Base-by-base conservation (phyloP, 2,113 vertebrate genomes). In the Sialia sialis region DNA sequence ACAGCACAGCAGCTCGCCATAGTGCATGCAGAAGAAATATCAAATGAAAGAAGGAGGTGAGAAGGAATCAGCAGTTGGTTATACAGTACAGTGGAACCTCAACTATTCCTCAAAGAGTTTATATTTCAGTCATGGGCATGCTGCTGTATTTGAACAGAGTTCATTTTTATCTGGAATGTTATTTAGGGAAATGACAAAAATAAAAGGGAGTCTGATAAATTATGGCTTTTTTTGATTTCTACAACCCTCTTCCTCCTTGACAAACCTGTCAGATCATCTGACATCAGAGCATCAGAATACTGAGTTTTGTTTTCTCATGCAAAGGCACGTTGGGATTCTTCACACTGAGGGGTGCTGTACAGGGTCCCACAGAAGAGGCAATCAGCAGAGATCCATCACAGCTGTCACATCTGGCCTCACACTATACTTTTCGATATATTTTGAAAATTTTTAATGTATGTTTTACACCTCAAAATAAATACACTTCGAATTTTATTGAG, bases 401-500 rank as follows among this genome's bases (percentile, higher is more conserved):
- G 32, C 46, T 70, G 46, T 92, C 82, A 94, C 79, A 23, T 87
- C 51, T 63, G 54, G 74, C 59, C 29, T 84, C 85, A 9, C 13
- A 54, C 34, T 90, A 52, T 74, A 82, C 41, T 76, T 79, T 79
- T 89, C 74, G 96, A 92, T 92, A 29, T 38, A 59, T 70, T 95
- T 97, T 95, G 94, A 75, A 94, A 44, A 36, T 81, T 95, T 83
- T 93, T 87, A 91, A 91, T 70, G 39, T 54, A 63, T 66, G 34
- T 74, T 68, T 93, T 91, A 69, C 81, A 89, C 52, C 88, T 94
- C 92, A 90, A 18, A 46, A 84, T 51, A 90, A 63, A 85, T 38
- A 87, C 79, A 70, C 51, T 92, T 89, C 95, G 78, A 96, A 93
- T 97, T 96, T 95, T 96, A 89, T 87, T 72, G 93, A 79, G 19